Evolutionary conservation across 1,140 invertebrate species (phyloP).

Genomic region (Atta colombica): DNA sequence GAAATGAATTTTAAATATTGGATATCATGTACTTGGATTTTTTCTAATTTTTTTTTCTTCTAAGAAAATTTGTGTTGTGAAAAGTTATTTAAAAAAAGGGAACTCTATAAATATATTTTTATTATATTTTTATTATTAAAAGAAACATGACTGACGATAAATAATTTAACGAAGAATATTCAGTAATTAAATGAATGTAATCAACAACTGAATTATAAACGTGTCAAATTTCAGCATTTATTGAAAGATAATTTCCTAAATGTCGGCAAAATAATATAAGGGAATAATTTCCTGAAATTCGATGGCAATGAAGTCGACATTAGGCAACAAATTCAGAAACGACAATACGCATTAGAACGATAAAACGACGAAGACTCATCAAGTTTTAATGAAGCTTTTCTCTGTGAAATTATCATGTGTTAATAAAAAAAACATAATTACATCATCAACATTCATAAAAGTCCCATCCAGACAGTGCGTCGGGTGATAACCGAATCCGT

Average conservation of each 20-base stretch:
- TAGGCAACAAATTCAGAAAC: slow-evolving; percentile 16
- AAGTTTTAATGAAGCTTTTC: slow-evolving; percentile 23
- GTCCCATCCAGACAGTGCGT: not conserved
- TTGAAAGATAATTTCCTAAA: slow-evolving; percentile 49
- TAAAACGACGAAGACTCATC: slow-evolving; percentile 29
- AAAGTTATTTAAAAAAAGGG: not conserved
- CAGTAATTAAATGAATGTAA: not conserved
- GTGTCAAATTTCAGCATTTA: not conserved
- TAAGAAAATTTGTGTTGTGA: not conserved
- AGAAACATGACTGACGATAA: not conserved
- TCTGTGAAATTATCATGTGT: slow-evolving; percentile 28
- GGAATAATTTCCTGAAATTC: slow-evolving; percentile 37
- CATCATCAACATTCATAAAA: not conserved
- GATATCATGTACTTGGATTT: not conserved
- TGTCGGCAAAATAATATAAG: slow-evolving; percentile 39
- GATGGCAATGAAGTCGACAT: not conserved
- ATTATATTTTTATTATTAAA: not conserved
- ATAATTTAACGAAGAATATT: not conserved
- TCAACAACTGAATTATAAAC: not conserved
- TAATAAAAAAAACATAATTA: slow-evolving; percentile 50
- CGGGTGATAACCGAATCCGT: not conserved
- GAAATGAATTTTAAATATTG: not conserved
- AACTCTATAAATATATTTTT: not conserved
- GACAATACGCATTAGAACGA: slow-evolving; percentile 31
- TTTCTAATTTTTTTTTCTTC: not conserved